Conservation (phyloP, 2,888 invertebrate species). For the Villa cingulata region DNA sequence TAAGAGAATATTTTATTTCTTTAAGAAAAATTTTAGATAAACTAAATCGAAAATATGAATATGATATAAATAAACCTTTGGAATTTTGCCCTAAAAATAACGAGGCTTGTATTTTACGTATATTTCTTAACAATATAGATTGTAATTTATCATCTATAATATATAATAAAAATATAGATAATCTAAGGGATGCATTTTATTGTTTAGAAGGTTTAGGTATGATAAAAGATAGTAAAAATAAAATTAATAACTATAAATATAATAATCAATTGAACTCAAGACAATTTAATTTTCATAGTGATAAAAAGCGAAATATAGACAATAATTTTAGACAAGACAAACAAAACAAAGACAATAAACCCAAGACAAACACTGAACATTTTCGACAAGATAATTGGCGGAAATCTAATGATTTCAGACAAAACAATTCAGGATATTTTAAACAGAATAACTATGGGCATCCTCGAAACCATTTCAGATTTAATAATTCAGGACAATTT, state of each 20-base stretch:
- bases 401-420: not conserved
- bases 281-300: conserved; percentile 21
- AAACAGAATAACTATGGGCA: too few relatives aligned
- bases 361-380: not conserved
- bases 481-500: too few relatives aligned
- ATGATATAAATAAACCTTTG: conserved; percentile 11
- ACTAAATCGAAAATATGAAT: conserved; percentile 14
- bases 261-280: conserved; percentile 1
- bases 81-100: conserved; percentile 14
- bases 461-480: too few relatives aligned
- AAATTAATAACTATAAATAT: conserved; percentile 6
- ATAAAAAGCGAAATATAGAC: not conserved
- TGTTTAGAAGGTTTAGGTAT: conserved; percentile 7
- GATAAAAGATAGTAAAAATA: conserved; percentile 8
- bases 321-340: conserved; percentile 3
- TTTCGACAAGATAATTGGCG: not conserved
- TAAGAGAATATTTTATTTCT: conserved; percentile 12
- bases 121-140: conserved; percentile 15
- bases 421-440: too few relatives aligned
- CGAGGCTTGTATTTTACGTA: conserved; percentile 14
- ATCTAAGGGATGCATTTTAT: conserved; percentile 7
- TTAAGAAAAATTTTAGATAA: conserved; percentile 11
- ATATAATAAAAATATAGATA: conserved; percentile 8
- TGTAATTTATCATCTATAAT: conserved; percentile 8
- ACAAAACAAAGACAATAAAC: too few relatives aligned